phyloP scores from a whole-genome alignment of 2,888 invertebrate species.

The Drosophila demipolita region DNA sequence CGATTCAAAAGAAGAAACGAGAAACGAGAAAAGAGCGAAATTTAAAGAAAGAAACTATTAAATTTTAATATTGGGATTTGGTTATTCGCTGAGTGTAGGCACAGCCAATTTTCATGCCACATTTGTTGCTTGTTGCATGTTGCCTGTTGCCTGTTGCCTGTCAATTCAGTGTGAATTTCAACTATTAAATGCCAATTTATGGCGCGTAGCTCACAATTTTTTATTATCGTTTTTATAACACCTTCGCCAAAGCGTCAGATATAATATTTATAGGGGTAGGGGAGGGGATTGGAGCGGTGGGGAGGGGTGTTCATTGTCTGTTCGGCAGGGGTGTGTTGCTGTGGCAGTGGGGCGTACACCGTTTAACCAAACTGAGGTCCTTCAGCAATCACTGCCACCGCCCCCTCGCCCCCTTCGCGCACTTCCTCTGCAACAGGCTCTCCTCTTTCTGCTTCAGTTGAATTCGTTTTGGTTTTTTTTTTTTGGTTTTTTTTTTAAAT shows the following conservation, averaged over 20 bases:
- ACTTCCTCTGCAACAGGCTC: not conserved
- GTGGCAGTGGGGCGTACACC: constrained; percentile 52
- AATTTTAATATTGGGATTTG: not conserved
- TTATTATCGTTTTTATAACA: constrained; percentile 80
- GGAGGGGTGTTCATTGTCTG: not conserved
- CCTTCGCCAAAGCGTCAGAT: constrained; percentile 50
- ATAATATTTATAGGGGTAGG: not conserved
- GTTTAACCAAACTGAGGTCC: constrained; percentile 59
- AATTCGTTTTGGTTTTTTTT: constrained; percentile 32
- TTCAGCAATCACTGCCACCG: constrained; percentile 30
- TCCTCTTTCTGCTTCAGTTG: not conserved
- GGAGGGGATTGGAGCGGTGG: not conserved
- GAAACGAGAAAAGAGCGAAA: not conserved
- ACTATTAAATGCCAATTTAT: constrained; percentile 81
- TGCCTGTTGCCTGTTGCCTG: constrained; percentile 46
- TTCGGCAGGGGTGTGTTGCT: constrained; percentile 5
- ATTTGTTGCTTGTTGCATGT: constrained; percentile 21
- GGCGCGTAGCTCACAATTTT: constrained; percentile 79
- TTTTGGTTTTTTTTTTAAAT: not conserved
- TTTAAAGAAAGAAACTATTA: not conserved
- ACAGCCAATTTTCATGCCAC: constrained; percentile 38
- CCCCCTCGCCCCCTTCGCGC: not conserved
- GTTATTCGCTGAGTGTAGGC: not conserved
- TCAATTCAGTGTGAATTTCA: constrained; percentile 80
- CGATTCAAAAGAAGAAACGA: not conserved